Conservation (phyloP, 1,140 invertebrate genomes). For the Plectrocnemia conspersa region DNA sequence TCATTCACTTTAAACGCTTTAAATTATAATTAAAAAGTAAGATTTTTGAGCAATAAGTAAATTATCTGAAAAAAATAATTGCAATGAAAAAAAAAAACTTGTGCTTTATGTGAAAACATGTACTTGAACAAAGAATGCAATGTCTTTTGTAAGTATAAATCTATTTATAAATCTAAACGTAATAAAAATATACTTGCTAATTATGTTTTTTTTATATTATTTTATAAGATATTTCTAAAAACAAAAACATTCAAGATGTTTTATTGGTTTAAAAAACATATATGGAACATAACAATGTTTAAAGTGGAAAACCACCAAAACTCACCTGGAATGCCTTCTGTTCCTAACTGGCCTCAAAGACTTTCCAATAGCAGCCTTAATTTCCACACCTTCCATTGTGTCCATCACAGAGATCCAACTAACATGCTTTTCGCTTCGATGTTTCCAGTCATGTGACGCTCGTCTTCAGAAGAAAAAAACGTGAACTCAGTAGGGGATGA, state of each 20-base stretch:
- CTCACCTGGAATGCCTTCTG: conserved; percentile 55
- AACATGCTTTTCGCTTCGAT: conserved; percentile 36
- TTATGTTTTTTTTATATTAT: neutral
- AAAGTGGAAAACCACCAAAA: too few species aligned
- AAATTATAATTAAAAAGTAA: too few species aligned
- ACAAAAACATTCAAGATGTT: neutral
- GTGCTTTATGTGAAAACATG: neutral
- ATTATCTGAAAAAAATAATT: too few species aligned
- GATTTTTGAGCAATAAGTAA: too few species aligned
- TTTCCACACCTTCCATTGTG: conserved; percentile 25
- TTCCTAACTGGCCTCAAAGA: conserved; percentile 53
- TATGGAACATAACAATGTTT: too few species aligned
- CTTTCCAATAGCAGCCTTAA: conserved; percentile 44
- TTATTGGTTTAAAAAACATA: too few species aligned
- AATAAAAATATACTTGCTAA: neutral
- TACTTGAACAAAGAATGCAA: too few species aligned
- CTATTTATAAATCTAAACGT: too few species aligned
- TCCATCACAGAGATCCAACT: conserved; percentile 21
- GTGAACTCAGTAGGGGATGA: too few species aligned
- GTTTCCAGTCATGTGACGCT: conserved; percentile 38
- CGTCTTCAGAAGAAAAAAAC: conserved; percentile 43
- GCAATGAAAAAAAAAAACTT: too few species aligned
- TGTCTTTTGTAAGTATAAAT: too few species aligned
- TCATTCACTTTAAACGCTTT: too few species aligned
- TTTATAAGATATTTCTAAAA: neutral